Conservation (phyloP, 2,888 invertebrate genomes). For the Folsomia manolachei region DNA sequence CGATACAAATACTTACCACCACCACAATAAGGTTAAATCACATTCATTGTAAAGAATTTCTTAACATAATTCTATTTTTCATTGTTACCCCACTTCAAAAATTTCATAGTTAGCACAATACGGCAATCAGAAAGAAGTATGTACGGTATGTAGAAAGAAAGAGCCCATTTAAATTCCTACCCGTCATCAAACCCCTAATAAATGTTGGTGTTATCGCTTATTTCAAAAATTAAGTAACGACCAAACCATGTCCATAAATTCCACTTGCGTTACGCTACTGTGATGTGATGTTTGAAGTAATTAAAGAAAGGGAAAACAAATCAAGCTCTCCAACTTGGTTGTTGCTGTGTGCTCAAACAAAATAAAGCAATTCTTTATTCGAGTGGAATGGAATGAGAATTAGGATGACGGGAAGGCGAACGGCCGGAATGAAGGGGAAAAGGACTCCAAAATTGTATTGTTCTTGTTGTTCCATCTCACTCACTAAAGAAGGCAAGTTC, state of each 20-base stretch:
- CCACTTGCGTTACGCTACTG: not conserved
- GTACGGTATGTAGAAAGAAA: not conserved
- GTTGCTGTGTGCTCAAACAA: not conserved
- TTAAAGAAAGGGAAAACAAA: conserved; percentile 3
- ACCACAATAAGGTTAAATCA: too few relatives aligned
- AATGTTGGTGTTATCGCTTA: conserved; percentile 11
- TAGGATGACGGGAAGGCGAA: too few relatives aligned
- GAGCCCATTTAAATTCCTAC: conserved; percentile 16
- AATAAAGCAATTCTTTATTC: conserved; percentile 2
- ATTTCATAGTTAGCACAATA: not conserved
- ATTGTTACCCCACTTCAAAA: not conserved
- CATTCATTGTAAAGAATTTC: not conserved
- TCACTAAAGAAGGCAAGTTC: not conserved
- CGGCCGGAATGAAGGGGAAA: too few relatives aligned
- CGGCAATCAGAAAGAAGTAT: too few relatives aligned
- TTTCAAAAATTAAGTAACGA: conserved; percentile 13
- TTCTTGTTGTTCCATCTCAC: too few relatives aligned
- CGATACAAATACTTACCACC: too few relatives aligned
- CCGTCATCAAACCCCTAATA: conserved; percentile 12
- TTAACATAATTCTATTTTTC: not conserved
- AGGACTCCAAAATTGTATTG: too few relatives aligned
- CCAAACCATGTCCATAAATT: conserved; percentile 5
- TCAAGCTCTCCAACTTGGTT: not conserved
- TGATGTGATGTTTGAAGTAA: not conserved
- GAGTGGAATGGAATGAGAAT: not conserved